phyloP scores from a whole-genome alignment of 2,888 invertebrate species.

The Penaeus monodon region DNA sequence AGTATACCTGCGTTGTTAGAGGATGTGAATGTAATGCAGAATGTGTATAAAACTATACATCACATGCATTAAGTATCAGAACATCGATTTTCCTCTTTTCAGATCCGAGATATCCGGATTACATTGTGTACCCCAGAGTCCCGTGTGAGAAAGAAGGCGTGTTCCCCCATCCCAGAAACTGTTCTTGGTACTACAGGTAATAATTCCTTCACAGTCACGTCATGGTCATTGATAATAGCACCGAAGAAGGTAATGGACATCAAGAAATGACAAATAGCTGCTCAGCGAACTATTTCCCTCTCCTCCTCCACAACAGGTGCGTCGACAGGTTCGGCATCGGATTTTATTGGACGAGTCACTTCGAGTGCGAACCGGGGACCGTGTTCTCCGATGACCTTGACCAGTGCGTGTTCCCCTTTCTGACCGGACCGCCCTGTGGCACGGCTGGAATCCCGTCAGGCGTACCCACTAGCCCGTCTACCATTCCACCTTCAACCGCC shows the following conservation, averaged over 20 bases:
- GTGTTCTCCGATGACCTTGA: slow-evolving; percentile 38
- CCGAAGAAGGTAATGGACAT: too few species aligned
- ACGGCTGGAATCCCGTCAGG: not conserved
- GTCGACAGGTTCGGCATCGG: slow-evolving; percentile 17
- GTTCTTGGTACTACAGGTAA: slow-evolving; percentile 46
- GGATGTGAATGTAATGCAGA: too few species aligned
- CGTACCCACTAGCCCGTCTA: too few species aligned
- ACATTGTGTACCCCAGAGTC: slow-evolving; percentile 33
- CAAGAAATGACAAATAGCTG: too few species aligned
- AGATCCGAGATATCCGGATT: slow-evolving; percentile 41
- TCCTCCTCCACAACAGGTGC: slow-evolving; percentile 13
- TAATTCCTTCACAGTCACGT: too few species aligned
- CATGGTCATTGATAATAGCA: too few species aligned
- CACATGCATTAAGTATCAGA: too few species aligned
- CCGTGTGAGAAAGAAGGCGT: slow-evolving; percentile 27
- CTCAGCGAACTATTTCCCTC: too few species aligned
- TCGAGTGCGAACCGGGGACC: slow-evolving; percentile 39
- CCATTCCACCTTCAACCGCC: too few species aligned
- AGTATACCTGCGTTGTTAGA: too few species aligned
- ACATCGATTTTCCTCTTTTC: not conserved
- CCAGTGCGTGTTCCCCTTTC: slow-evolving; percentile 39
- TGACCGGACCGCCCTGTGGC: slow-evolving; percentile 18
- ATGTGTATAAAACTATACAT: too few species aligned
- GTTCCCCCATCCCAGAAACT: slow-evolving; percentile 45
- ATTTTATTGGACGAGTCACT: slow-evolving; percentile 10